Percentiles rank a stretch among this genome's conserved stretches.
phyloP scores from a whole-genome alignment of 1,140 invertebrate genomes.

The Chironomus striatipennis region DNA sequence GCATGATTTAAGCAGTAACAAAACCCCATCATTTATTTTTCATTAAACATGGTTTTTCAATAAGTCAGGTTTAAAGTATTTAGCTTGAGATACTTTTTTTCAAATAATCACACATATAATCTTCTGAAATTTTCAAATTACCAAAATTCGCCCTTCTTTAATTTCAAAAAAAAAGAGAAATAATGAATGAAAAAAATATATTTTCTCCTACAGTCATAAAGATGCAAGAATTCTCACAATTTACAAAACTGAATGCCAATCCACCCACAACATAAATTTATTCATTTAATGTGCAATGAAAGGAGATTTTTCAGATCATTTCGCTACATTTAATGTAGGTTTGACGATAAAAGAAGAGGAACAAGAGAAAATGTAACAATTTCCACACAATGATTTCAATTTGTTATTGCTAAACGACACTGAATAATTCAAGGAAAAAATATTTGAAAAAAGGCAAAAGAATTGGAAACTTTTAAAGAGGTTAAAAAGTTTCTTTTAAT shows the following conservation, averaged over 20 bases:
- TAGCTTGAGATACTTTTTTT: no score
- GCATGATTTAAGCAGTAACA: no score
- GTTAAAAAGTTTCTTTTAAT: conserved; percentile 11
- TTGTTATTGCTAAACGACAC: not conserved
- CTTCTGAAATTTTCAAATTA: not conserved
- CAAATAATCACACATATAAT: not conserved
- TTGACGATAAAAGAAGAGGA: not conserved
- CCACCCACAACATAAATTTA: not conserved
- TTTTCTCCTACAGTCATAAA: not conserved
- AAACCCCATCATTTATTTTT: no score
- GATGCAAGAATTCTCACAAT: conserved; percentile 17
- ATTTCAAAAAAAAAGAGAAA: no score
- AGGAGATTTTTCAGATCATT: conserved; percentile 21
- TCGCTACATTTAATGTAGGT: conserved; percentile 21
- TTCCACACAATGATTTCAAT: no score
- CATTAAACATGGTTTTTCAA: no score
- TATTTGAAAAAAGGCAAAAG: not conserved
- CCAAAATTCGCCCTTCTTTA: no score
- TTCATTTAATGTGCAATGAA: not conserved
- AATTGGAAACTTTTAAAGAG: not conserved
- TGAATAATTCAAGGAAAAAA: conserved; percentile 6
- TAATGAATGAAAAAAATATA: not conserved
- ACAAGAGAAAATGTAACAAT: no score
- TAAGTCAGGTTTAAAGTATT: no score
- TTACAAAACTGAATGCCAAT: conserved; percentile 4